Percentiles rank a stretch among this genome's conserved stretches.
phyloP scores from a whole-genome alignment of 2,888 invertebrate species.

The Trichogramma dendrolimi region DNA sequence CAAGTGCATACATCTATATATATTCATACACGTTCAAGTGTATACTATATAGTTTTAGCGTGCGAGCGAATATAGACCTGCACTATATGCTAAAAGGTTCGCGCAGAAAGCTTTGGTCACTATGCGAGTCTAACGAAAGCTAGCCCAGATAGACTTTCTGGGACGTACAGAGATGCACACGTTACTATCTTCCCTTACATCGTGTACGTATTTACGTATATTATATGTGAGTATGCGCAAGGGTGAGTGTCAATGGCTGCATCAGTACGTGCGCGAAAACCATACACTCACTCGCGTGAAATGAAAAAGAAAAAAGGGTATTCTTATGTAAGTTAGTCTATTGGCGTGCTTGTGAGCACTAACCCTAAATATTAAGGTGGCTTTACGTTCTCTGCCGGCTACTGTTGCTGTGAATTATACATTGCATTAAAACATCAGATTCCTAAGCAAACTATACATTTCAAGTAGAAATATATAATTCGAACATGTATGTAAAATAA shows the following conservation, averaged over 20 bases:
- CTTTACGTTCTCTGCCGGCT: constrained; percentile 30
- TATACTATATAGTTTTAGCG: background rate
- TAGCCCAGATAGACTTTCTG: too few species aligned
- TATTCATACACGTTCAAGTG: background rate
- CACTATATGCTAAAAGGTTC: constrained; percentile 4
- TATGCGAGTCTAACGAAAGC: constrained; percentile 9
- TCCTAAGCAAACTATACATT: too few species aligned
- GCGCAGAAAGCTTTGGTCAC: constrained; percentile 32
- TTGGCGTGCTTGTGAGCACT: constrained; percentile 43
- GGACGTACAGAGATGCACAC: too few species aligned
- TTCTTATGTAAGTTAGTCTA: constrained; percentile 41
- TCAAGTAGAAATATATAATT: too few species aligned
- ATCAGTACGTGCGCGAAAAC: constrained; percentile 28
- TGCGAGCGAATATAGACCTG: background rate
- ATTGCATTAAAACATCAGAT: background rate
- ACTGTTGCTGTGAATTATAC: background rate
- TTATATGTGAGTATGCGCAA: too few species aligned
- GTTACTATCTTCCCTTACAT: too few species aligned
- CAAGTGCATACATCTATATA: too few species aligned
- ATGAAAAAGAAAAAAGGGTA: too few species aligned
- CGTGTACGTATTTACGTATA: too few species aligned
- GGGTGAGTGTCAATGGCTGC: background rate
- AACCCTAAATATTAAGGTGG: constrained; percentile 48
- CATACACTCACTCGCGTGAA: too few species aligned
- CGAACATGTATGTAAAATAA: too few species aligned